phyloP scores from a whole-genome alignment of 2,888 invertebrate species.

The Hololepta plana region DNA sequence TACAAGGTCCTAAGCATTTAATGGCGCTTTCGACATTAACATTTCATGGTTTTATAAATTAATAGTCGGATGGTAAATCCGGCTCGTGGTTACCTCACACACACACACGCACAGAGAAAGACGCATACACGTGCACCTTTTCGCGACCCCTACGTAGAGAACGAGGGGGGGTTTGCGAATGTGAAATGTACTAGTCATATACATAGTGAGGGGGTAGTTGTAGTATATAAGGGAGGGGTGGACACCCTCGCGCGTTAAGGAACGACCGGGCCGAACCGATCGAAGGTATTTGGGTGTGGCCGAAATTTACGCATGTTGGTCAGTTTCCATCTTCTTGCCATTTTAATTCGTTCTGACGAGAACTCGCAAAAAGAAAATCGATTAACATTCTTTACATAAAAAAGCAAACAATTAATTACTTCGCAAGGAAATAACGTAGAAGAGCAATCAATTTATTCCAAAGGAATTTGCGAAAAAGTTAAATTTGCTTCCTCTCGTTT shows the following conservation, averaged over 20 bases:
- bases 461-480: too few species aligned
- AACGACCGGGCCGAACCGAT: slow-evolving; percentile 29
- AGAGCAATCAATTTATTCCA: too few species aligned
- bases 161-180: slow-evolving; percentile 5
- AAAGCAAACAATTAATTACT: too few species aligned
- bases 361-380: too few species aligned
- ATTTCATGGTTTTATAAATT: slow-evolving; percentile 3
- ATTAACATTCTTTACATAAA: too few species aligned
- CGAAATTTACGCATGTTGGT: slow-evolving; percentile 25
- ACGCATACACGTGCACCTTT: too few species aligned
- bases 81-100: slow-evolving; percentile 19
- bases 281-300: slow-evolving; percentile 27
- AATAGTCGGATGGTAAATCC: slow-evolving; percentile 12
- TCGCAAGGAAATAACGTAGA: too few species aligned
- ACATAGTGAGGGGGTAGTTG: slow-evolving; percentile 15
- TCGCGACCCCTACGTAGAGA: slow-evolving; percentile 4
- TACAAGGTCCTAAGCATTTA: too few species aligned
- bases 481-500: too few species aligned
- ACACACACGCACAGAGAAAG: slow-evolving; percentile 9
- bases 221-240: slow-evolving; percentile 17
- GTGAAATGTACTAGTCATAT: slow-evolving; percentile 8
- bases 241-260: slow-evolving; percentile 26
- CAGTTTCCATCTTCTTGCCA: too few species aligned
- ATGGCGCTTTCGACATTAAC: slow-evolving; percentile 1
- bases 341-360: too few species aligned